Conservation (phyloP, 2,888 invertebrate species). For the Heliconius ismenius region DNA sequence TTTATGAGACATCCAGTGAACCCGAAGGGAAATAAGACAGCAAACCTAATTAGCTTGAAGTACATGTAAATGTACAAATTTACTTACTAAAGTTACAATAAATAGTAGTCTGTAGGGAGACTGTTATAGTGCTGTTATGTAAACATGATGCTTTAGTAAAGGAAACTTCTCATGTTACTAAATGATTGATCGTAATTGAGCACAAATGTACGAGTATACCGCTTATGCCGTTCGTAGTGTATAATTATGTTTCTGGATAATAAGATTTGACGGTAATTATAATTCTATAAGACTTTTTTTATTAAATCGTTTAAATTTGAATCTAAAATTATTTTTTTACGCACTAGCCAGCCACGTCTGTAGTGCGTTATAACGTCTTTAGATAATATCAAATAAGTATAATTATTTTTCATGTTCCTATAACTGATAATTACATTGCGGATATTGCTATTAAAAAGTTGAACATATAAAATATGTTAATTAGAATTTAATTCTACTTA, state of each 20-base stretch:
- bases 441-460: background rate
- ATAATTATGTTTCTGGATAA: background rate
- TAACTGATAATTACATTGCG: no score
- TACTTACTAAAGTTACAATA: conserved; percentile 14
- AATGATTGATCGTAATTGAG: conserved; percentile 9
- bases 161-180: conserved; percentile 5
- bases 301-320: background rate
- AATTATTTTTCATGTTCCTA: background rate
- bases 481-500: background rate
- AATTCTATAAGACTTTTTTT: background rate
- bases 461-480: background rate
- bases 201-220: background rate
- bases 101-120: background rate
- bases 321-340: background rate
- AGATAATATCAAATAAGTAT: no score
- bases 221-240: background rate
- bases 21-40: conserved; percentile 24
- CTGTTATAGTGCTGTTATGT: conserved; percentile 1
- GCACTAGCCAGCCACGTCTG: no score
- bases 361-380: no score
- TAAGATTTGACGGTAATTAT: background rate
- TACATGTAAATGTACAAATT: background rate
- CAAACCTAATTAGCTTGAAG: conserved; percentile 7
- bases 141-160: background rate
- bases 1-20: conserved; percentile 8